A percentile compares a stretch with the other conserved stretches of the same genome.
Conservation (phyloP, 2,797 vertebrate genomes). For the Sebastes alutus region DNA sequence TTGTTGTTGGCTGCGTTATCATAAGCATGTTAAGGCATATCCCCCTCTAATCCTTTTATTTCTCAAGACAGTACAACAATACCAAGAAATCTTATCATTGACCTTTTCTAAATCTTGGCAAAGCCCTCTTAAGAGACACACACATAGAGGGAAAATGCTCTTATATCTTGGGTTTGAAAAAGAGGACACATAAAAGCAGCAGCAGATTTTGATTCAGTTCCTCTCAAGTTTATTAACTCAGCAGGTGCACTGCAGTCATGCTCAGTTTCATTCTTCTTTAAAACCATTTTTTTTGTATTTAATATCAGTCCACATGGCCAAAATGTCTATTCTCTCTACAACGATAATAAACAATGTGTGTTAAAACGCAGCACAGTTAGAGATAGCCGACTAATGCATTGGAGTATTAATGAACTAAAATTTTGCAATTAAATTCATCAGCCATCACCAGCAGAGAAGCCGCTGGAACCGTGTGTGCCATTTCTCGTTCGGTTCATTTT, state of each 20-base stretch:
- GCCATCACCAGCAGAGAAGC: constrained; percentile 26
- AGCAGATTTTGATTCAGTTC: constrained; percentile 8
- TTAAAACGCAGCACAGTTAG: neutral
- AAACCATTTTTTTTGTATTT: neutral
- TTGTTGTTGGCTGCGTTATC: neutral
- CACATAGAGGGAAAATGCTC: constrained; percentile 18
- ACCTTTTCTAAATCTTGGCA: constrained; percentile 31
- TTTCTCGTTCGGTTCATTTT: constrained; percentile 41
- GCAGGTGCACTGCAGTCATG: neutral
- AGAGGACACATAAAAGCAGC: constrained; percentile 19
- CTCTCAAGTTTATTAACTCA: constrained; percentile 6
- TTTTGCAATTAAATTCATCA: constrained; percentile 69
- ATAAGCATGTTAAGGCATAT: neutral
- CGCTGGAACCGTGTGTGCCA: constrained; percentile 1
- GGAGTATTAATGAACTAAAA: constrained; percentile 49
- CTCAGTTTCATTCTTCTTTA: neutral
- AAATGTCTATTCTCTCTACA: neutral
- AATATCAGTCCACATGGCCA: neutral
- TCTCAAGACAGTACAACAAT: neutral
- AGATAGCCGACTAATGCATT: neutral
- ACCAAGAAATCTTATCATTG: constrained; percentile 28
- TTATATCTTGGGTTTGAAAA: constrained; percentile 41
- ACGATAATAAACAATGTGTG: neutral
- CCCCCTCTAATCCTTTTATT: neutral
- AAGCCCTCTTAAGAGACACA: constrained; percentile 14